Percentiles rank a stretch among this genome's conserved stretches.
Conservation (phyloP, 2,113 vertebrate species). For the Dromiciops gliroides region DNA sequence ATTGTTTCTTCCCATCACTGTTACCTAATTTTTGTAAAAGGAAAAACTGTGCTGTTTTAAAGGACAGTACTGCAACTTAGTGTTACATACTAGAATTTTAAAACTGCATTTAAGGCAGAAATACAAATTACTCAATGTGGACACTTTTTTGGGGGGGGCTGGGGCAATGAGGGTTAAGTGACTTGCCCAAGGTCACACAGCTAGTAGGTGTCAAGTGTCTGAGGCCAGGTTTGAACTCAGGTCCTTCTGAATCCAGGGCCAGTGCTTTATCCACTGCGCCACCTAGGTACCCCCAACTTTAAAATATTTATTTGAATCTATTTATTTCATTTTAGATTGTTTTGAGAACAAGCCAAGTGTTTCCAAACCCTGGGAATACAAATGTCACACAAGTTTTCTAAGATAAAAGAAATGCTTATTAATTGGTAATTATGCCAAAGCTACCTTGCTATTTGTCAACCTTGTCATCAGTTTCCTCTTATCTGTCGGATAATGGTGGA, state of each 20-base stretch:
- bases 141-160: no score
- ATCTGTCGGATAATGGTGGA: slow-evolving; percentile 35
- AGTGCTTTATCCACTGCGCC: no score
- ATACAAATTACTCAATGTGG: slow-evolving; percentile 15
- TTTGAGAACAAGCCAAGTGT: slow-evolving; percentile 9
- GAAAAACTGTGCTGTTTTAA: slow-evolving; percentile 28
- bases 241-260: no score
- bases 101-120: slow-evolving; percentile 48
- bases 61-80: slow-evolving; percentile 38
- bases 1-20: slow-evolving; percentile 25
- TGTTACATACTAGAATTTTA: slow-evolving; percentile 22
- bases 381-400: slow-evolving; percentile 15
- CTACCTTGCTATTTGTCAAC: background rate
- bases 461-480: slow-evolving; percentile 31
- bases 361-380: slow-evolving; percentile 35
- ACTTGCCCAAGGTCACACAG: no score
- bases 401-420: background rate
- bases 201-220: no score
- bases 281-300: no score
- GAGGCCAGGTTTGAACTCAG: no score
- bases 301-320: background rate
- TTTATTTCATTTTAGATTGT: slow-evolving; percentile 16
- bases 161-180: no score
- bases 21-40: slow-evolving; percentile 40
- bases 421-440: background rate